A percentile compares a stretch with the other conserved stretches of the same genome.
Conservation (phyloP, 2,888 invertebrate species). For the Megamerina dolium region DNA sequence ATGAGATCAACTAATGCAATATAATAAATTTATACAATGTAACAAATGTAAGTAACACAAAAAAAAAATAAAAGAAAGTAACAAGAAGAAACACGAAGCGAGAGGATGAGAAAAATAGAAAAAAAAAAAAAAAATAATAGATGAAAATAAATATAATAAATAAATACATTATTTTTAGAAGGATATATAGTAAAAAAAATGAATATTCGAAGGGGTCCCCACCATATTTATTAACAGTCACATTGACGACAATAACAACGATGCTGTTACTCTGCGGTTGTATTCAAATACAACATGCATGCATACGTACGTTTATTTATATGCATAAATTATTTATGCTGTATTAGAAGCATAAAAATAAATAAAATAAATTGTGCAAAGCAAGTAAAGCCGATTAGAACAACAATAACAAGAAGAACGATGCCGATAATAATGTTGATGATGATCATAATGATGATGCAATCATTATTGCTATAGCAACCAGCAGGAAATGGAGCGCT, state of each 20-base stretch:
- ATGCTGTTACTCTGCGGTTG: constrained; percentile 2
- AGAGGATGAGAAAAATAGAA: constrained; percentile 33
- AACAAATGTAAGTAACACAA: constrained; percentile 23
- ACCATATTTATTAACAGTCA: not conserved
- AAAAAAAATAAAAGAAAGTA: constrained; percentile 1
- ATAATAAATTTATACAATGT: constrained; percentile 43
- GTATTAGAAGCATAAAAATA: constrained; percentile 33
- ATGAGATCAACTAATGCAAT: constrained; percentile 38
- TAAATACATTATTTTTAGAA: constrained; percentile 12
- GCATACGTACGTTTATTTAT: constrained; percentile 21
- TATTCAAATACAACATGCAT: not conserved
- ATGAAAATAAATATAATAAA: not conserved
- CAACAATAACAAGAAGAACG: too few species aligned
- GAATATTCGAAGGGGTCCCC: not conserved
- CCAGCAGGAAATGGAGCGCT: too few species aligned
- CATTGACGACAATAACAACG: not conserved
- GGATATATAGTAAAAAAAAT: constrained; percentile 2
- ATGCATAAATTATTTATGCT: constrained; percentile 40
- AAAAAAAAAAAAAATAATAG: not conserved
- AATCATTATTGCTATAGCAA: too few species aligned
- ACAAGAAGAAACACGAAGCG: not conserved
- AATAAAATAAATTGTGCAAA: constrained; percentile 23
- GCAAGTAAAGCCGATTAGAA: constrained; percentile 23
- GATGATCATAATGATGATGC: too few species aligned
- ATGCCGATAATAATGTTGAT: too few species aligned